Conservation (phyloP, 2,797 vertebrate genomes). For the Falco cherrug region DNA sequence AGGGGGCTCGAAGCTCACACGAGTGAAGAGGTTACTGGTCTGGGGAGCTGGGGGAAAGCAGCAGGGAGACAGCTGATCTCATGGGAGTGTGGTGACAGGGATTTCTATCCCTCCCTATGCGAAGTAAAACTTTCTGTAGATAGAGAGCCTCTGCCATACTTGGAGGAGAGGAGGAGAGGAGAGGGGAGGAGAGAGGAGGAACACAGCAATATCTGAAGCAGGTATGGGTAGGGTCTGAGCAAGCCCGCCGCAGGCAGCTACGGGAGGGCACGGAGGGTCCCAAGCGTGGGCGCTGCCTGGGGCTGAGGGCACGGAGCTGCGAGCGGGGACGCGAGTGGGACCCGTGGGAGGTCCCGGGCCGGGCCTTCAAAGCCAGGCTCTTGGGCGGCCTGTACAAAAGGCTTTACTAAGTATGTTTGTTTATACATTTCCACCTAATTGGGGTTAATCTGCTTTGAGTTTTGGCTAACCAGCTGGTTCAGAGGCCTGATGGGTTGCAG, state of each 20-base stretch:
- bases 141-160: neutral
- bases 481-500: neutral
- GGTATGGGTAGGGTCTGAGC: neutral
- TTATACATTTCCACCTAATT: conserved; percentile 14
- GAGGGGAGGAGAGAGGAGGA: neutral
- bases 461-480: neutral
- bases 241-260: neutral
- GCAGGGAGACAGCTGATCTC: neutral
- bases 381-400: neutral
- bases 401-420: neutral
- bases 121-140: neutral
- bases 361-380: neutral
- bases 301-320: neutral
- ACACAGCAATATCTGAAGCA: neutral
- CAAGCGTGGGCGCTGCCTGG: too few species aligned
- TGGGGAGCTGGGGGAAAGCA: neutral
- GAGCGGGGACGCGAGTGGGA: neutral
- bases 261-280: neutral
- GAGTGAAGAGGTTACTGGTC: neutral
- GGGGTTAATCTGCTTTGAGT: conserved; percentile 30
- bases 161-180: neutral
- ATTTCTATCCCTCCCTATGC: neutral
- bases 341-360: neutral
- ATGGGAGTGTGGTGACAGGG: neutral
- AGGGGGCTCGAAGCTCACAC: neutral